These are phyloP conservation scores for Nephrotoma appendiculata DNA, from an alignment of 2,888 invertebrate genomes.

Conservation along the genomic window DNA sequence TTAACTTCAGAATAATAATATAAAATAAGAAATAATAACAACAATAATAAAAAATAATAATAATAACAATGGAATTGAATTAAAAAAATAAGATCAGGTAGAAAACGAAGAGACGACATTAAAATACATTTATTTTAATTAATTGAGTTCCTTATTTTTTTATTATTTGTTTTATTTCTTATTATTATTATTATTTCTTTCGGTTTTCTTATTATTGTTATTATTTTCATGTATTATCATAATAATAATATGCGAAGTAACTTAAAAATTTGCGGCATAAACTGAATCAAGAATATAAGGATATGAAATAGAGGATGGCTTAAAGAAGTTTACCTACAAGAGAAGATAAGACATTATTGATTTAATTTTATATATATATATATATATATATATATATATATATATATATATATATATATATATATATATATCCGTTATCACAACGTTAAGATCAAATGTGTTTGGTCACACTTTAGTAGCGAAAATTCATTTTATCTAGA, in stretches of 20 bases:
- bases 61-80: slow-evolving; percentile 4
- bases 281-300: background rate
- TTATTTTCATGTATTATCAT: background rate
- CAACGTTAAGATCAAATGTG: background rate
- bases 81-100: background rate
- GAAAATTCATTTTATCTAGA: background rate
- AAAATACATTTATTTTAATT: slow-evolving; percentile 4
- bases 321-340: background rate
- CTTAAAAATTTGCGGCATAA: background rate
- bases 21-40: background rate
- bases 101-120: background rate
- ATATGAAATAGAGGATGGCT: background rate
- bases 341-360: background rate
- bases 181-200: background rate
- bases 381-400: no score
- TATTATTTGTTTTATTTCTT: background rate
- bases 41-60: background rate
- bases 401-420: no score
- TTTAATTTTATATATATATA: background rate
- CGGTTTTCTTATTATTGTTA: background rate
- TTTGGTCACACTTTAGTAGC: background rate
- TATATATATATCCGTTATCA: background rate
- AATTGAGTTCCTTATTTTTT: slow-evolving; percentile 1
- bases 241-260: background rate
- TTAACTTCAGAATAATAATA: background rate